Evolutionary conservation across 2,888 invertebrate genomes (phyloP).

Genomic region (Euphydryas editha): DNA sequence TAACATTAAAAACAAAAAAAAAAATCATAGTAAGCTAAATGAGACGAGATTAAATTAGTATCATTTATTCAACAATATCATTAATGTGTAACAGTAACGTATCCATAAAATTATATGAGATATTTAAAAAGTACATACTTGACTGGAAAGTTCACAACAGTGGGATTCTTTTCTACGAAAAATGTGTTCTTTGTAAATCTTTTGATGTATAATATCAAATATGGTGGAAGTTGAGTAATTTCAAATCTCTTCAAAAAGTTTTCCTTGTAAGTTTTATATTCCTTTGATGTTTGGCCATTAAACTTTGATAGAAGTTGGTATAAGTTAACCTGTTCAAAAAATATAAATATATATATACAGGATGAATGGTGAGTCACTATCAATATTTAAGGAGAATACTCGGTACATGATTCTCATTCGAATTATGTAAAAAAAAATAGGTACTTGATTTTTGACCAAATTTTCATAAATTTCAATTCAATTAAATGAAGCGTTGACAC

Average conservation of each 20-base stretch:
- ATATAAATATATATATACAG: background rate
- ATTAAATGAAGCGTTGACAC: too few relatives aligned
- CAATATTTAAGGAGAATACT: too few relatives aligned
- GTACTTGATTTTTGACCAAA: too few relatives aligned
- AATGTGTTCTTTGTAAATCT: slow-evolving; percentile 99
- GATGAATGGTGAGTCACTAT: too few relatives aligned
- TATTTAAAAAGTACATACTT: slow-evolving; percentile 87
- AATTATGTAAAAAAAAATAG: slow-evolving; percentile 8
- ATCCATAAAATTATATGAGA: background rate
- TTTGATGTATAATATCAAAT: slow-evolving; percentile 97
- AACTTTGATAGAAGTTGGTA: slow-evolving; percentile 97
- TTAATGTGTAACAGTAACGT: too few relatives aligned
- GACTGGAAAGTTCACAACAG: slow-evolving; percentile 99
- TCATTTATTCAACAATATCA: too few relatives aligned
- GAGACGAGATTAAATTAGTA: too few relatives aligned
- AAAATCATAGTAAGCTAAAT: too few relatives aligned
- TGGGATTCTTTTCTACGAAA: slow-evolving; percentile 99
- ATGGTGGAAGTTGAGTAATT: slow-evolving; percentile 96
- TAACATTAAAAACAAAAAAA: too few relatives aligned
- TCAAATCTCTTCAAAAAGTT: slow-evolving; percentile 98
- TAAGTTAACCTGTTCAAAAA: slow-evolving; percentile 90
- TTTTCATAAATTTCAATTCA: too few relatives aligned
- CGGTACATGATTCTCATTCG: too few relatives aligned
- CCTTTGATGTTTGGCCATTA: slow-evolving; percentile 97
- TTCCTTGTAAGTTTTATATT: slow-evolving; percentile 99